phyloP scores from a whole-genome alignment of 2,888 invertebrate species.

The Boloria euphrosyne region DNA sequence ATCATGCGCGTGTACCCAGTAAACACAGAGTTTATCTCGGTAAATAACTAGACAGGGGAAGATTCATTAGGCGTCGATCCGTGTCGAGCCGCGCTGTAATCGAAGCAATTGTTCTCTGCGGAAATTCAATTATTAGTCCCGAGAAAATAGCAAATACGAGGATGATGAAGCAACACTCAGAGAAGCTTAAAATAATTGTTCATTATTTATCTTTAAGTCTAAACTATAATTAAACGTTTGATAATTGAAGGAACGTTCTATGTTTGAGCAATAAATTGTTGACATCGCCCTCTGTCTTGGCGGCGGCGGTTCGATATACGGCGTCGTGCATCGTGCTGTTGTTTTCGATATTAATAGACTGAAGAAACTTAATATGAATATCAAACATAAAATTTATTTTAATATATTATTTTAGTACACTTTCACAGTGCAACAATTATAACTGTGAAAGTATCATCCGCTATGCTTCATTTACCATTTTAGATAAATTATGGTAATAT shows the following conservation, averaged over 20 bases:
- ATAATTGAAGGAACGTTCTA: slow-evolving; percentile 38
- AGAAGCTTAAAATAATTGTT: slow-evolving; percentile 73
- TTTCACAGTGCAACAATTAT: no score
- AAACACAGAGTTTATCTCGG: slow-evolving; percentile 78
- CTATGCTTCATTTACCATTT: no score
- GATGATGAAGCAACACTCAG: slow-evolving; percentile 61
- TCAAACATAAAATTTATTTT: not conserved
- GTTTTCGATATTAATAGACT: slow-evolving; percentile 69
- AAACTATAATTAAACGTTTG: slow-evolving; percentile 71
- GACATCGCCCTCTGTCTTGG: slow-evolving; percentile 45
- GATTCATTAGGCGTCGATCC: slow-evolving; percentile 81
- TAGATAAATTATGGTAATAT: not conserved
- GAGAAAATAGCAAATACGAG: slow-evolving; percentile 46
- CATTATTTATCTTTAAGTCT: slow-evolving; percentile 67
- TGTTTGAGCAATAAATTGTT: slow-evolving; percentile 62
- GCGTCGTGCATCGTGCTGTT: slow-evolving; percentile 72
- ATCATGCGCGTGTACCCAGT: slow-evolving; percentile 78
- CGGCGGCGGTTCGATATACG: slow-evolving; percentile 56
- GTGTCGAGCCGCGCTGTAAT: slow-evolving; percentile 74
- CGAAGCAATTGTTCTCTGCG: slow-evolving; percentile 78
- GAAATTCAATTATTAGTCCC: slow-evolving; percentile 78
- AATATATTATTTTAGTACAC: no score
- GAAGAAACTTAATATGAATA: slow-evolving; percentile 64
- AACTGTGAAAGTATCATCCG: no score
- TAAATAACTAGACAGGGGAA: slow-evolving; percentile 79